Evolutionary conservation across 1,140 invertebrate species (phyloP).

Genomic region (Brachionus koreanus): DNA sequence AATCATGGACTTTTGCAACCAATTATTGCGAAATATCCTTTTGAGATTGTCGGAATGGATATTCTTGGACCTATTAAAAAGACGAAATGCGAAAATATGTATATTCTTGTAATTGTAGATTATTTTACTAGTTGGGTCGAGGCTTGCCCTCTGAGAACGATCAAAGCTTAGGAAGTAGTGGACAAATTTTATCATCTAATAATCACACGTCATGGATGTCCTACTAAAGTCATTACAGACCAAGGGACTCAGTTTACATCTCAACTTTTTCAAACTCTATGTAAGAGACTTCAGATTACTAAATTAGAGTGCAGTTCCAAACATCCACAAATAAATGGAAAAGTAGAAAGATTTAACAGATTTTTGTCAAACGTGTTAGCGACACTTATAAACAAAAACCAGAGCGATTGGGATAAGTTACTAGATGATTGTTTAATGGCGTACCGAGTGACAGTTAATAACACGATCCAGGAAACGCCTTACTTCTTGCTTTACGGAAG

Average conservation of each 20-base stretch:
- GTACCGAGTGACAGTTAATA: background rate
- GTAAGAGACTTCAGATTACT: constrained; percentile 20
- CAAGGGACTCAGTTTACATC: background rate
- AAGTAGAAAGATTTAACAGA: constrained; percentile 29
- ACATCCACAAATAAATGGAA: constrained; percentile 48
- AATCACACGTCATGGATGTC: constrained; percentile 47
- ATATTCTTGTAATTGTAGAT: constrained; percentile 53
- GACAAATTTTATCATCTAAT: constrained; percentile 51
- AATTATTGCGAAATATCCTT: background rate
- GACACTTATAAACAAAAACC: no score
- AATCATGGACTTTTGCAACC: background rate
- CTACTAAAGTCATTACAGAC: background rate
- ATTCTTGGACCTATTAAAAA: no score
- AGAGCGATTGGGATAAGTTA: no score
- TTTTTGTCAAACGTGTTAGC: no score
- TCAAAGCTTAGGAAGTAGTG: constrained; percentile 53
- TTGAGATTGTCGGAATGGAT: constrained; percentile 32
- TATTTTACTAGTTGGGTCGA: constrained; percentile 58
- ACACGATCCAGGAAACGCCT: background rate
- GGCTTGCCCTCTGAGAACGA: constrained; percentile 52
- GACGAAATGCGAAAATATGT: constrained; percentile 48
- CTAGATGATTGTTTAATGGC: no score
- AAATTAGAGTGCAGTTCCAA: constrained; percentile 46
- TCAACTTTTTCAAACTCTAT: background rate
- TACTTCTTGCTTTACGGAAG: background rate